Evolutionary conservation across 2,113 vertebrate species (phyloP).

Genomic region (Clarias gariepinus): DNA sequence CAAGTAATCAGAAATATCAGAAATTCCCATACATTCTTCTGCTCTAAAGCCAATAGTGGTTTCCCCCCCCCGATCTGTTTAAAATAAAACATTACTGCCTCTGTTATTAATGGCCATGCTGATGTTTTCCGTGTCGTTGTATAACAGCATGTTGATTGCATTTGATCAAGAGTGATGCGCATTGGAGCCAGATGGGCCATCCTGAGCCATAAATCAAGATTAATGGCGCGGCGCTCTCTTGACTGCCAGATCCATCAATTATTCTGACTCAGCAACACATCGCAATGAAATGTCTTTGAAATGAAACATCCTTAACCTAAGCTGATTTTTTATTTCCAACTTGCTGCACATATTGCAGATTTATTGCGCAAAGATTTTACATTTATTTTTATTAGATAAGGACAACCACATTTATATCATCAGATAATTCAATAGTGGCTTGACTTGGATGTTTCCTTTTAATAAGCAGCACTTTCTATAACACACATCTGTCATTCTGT

Average conservation of each 20-base stretch:
- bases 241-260: constrained; percentile 56
- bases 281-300: constrained; percentile 29
- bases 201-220: constrained; percentile 59
- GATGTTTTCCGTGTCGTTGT: constrained; percentile 42
- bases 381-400: neutral
- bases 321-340: neutral
- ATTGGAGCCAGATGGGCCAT: constrained; percentile 45
- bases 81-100: constrained; percentile 35
- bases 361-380: neutral
- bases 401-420: neutral
- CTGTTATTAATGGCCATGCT: constrained; percentile 27
- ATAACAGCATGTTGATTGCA: constrained; percentile 50
- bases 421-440: neutral
- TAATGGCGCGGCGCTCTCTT: constrained; percentile 50
- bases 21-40: neutral
- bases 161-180: constrained; percentile 51
- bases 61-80: neutral
- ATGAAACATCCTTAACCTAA: constrained; percentile 11
- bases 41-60: neutral
- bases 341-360: neutral
- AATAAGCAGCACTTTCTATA: neutral
- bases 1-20: neutral
- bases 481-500: neutral
- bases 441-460: neutral
- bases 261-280: constrained; percentile 42